These are phyloP conservation scores for Leptinotarsa rubiginosa DNA, from an alignment of 2,888 invertebrate species.

Conservation along the genomic window DNA sequence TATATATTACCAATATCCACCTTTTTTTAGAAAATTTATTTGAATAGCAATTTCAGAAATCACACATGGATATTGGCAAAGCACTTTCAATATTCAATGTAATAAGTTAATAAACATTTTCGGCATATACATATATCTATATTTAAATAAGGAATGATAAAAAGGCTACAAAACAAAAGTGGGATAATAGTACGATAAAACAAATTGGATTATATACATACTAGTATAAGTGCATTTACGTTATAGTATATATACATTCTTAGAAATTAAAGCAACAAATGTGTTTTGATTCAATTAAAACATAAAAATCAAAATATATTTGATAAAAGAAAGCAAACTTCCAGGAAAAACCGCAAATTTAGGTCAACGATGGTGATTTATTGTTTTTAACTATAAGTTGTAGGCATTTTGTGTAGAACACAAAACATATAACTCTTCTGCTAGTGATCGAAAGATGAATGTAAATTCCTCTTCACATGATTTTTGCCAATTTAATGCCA, in stretches of 20 bases:
- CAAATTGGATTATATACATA: constrained; percentile 40
- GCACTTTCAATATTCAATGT: constrained; percentile 35
- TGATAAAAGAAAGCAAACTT: constrained; percentile 27
- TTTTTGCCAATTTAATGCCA: neutral
- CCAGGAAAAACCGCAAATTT: neutral
- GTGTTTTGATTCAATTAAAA: constrained; percentile 20
- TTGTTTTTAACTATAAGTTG: constrained; percentile 9
- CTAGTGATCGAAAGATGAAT: constrained; percentile 8
- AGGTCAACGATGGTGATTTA: constrained; percentile 1
- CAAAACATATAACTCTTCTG: constrained; percentile 2
- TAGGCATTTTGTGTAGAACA: constrained; percentile 18
- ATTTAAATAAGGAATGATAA: constrained; percentile 43
- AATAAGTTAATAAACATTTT: constrained; percentile 45
- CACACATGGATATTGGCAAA: constrained; percentile 21
- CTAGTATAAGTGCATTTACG: constrained; percentile 36
- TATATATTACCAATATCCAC: constrained; percentile 21
- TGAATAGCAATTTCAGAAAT: constrained; percentile 3
- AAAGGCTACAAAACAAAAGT: constrained; percentile 36
- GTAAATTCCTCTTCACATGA: neutral
- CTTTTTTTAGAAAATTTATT: constrained; percentile 4
- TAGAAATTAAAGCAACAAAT: constrained; percentile 32
- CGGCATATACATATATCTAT: constrained; percentile 44
- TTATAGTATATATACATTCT: constrained; percentile 39
- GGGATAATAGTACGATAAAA: constrained; percentile 27
- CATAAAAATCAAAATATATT: constrained; percentile 18